phyloP scores from a whole-genome alignment of 2,797 vertebrate species.

The Myotis daubentonii region DNA sequence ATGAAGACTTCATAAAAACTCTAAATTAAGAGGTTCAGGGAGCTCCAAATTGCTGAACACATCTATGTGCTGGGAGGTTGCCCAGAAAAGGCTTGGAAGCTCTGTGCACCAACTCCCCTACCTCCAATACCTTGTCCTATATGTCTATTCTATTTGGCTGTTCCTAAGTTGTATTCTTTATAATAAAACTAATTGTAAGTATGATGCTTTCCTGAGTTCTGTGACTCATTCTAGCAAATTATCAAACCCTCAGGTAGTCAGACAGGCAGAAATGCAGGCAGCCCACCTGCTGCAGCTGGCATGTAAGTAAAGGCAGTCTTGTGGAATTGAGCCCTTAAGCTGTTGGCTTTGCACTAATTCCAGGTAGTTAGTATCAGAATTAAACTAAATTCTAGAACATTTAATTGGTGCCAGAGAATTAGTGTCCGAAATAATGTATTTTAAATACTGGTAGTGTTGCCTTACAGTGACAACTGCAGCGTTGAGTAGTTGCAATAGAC shows the following conservation, averaged over 20 bases:
- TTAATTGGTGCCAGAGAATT: not conserved
- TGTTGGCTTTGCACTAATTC: not conserved
- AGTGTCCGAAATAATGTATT: not conserved
- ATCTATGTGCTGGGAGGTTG: not conserved
- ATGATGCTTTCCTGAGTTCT: not conserved
- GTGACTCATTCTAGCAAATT: not conserved
- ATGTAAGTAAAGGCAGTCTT: not conserved
- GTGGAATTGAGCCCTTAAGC: not conserved
- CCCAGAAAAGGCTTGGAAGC: not conserved
- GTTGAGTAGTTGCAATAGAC: not conserved
- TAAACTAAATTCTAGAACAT: not conserved
- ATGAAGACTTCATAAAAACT: not conserved
- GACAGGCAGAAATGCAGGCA: not conserved
- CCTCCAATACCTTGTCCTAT: not conserved
- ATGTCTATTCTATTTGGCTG: not conserved
- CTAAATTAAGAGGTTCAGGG: not conserved
- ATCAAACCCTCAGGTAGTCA: not conserved
- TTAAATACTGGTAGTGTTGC: not conserved
- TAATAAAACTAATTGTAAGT: slow-evolving; percentile 12
- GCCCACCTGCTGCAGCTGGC: not conserved
- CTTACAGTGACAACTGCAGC: not conserved
- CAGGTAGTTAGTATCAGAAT: not conserved
- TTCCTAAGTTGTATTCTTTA: not conserved
- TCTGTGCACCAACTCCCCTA: not conserved
- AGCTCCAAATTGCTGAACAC: not conserved